These are phyloP conservation scores for Enteromius thamalakanensis DNA, from an alignment of 2,797 vertebrate species.

Conservation along the genomic window DNA sequence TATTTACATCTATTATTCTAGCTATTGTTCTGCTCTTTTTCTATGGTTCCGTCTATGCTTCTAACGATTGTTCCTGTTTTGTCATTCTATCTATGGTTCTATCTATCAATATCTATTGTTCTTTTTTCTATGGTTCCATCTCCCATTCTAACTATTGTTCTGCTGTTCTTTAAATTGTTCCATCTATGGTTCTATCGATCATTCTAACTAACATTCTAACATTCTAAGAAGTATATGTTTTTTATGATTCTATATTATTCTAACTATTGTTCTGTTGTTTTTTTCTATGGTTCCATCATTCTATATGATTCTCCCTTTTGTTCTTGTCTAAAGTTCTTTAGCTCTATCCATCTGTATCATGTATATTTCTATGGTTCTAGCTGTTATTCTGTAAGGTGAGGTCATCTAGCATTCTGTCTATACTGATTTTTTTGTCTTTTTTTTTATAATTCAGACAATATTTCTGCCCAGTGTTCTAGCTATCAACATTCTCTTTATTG, in stretches of 20 bases:
- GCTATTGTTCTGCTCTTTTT: neutral
- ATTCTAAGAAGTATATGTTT: too few species aligned
- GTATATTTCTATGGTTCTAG: neutral
- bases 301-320: neutral
- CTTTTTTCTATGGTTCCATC: neutral
- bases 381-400: neutral
- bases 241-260: neutral
- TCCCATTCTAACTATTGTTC: neutral
- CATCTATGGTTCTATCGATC: neutral
- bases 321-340: neutral
- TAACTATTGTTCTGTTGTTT: neutral
- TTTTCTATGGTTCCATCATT: neutral
- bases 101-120: neutral
- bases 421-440: neutral
- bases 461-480: neutral
- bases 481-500: neutral
- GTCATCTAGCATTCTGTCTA: neutral
- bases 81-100: neutral
- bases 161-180: neutral
- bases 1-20: neutral
- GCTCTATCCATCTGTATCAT: neutral
- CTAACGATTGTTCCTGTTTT: neutral
- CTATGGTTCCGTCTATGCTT: too few species aligned
- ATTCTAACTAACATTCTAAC: too few species aligned
- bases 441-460: neutral